phyloP scores from a whole-genome alignment of 2,113 vertebrate genomes.

The Myiagra hebetior region DNA sequence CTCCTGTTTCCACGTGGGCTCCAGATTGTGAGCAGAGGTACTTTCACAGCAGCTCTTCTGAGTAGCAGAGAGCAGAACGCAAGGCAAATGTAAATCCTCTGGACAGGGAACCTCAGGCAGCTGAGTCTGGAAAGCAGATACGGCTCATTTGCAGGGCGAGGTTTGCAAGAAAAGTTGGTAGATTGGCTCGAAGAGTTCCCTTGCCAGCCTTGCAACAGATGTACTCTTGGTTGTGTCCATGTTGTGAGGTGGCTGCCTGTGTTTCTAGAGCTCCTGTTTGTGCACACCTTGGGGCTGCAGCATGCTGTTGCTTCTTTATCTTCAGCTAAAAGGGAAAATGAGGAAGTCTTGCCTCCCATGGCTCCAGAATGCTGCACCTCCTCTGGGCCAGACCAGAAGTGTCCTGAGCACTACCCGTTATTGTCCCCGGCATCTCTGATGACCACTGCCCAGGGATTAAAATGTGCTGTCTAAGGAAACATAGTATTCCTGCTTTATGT shows the following conservation, averaged over 20 bases:
- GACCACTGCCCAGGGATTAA: not conserved
- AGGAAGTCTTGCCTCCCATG: not conserved
- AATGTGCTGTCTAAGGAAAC: not conserved
- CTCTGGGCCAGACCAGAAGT: not conserved
- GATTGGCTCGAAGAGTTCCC: not conserved
- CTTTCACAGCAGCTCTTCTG: not conserved
- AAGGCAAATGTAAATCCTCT: not conserved
- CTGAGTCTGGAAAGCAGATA: not conserved
- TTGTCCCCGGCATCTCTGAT: not conserved
- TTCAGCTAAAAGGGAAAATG: not conserved
- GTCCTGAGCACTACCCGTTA: fast-evolving
- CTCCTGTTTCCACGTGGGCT: not conserved
- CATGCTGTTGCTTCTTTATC: not conserved
- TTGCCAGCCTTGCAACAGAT: not conserved
- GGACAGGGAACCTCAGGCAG: not conserved
- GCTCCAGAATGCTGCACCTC: not conserved
- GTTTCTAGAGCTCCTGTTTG: not conserved
- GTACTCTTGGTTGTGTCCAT: not conserved
- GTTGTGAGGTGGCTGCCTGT: not conserved
- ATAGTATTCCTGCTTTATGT: not conserved
- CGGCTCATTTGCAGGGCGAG: fast-evolving
- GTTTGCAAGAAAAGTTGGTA: not conserved
- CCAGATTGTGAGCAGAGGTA: not conserved
- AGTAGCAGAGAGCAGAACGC: fast-evolving
- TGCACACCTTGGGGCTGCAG: not conserved